Evolutionary conservation across 2,888 invertebrate genomes (phyloP), one percentile per base, ranked within the genome.

Genomic region (Agonum fuliginosum): DNA sequence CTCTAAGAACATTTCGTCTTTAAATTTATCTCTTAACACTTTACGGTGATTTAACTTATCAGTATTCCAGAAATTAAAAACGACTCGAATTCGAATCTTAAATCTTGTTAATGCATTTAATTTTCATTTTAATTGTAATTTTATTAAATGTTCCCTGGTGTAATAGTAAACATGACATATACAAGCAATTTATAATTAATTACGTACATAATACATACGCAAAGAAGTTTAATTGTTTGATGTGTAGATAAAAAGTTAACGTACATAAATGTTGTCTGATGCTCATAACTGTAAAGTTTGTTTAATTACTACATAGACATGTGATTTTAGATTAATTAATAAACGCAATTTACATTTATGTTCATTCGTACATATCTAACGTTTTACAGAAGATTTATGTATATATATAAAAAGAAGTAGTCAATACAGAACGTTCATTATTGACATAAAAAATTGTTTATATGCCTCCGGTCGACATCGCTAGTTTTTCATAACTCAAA

Each of bases 191-290:
- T n/a, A 37, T 37, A n/a, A 37, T 37, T 37, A 37, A 37, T 37
- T 37, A 37, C 37, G n/a, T 37, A n/a, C 37, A 37, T 3, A 37
- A 8, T 37, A n/a, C 37, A 37, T 3, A 37, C 4, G 12, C 12
- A 37, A 37, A 37, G n/a, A 37, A 37, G 37, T 37, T 37, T 6
- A 1, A 37, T 37, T 10, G n/a, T 37, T 37, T 37, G 37, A 37
- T 37, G 37, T 37, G 37, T 37, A 37, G 37, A 37, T 37, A 37
- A 37, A 37, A 37, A 37, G 37, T 37, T 37, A 37, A 37, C 37
- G 12, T n/a, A 37, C 12, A 12, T n/a, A 37, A 10, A 37, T 37
- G 37, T 37, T 37, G 37, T 37, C 37, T 1, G 37, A 37, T 37
- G 10, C 12, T 37, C 2, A 10, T 37, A 37, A 37, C 37, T 10